phyloP scores from a whole-genome alignment of 2,113 vertebrate genomes.

The Pampusana beccarii region DNA sequence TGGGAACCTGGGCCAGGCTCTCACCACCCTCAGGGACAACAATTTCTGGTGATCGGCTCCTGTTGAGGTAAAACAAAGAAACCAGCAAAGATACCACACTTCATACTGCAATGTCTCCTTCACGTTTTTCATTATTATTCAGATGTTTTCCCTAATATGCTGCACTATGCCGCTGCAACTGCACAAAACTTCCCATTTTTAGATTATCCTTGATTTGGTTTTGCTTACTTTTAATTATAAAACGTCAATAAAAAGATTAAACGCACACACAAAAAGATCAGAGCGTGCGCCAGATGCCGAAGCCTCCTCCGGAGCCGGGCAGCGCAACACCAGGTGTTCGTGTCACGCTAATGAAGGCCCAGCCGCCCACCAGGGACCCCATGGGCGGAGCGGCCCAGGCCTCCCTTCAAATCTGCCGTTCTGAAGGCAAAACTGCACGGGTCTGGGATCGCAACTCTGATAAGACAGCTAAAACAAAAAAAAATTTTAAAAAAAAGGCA shows the following conservation, averaged over 20 bases:
- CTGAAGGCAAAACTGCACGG: not conserved
- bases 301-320: conserved; percentile 70
- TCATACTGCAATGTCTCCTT: rapidly evolving
- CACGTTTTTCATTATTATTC: not conserved
- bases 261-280: conserved; percentile 60
- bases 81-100: not conserved
- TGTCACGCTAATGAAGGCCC: conserved; percentile 80
- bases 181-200: not conserved
- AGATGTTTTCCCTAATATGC: not conserved
- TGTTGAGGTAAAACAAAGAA: not conserved
- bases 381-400: conserved; percentile 35
- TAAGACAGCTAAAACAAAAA: not conserved
- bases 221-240: conserved; percentile 52
- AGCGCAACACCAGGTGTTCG: conserved; percentile 81
- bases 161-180: not conserved
- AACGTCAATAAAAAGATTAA: conserved; percentile 56
- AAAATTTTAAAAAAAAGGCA: too few relatives aligned
- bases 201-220: not conserved
- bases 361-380: conserved; percentile 47
- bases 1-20: too few relatives aligned
- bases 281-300: conserved; percentile 82
- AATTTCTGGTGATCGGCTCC: not conserved
- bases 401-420: conserved; percentile 17
- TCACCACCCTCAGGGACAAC: too few relatives aligned
- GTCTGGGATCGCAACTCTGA: not conserved